These are phyloP conservation scores for Sarcophaga subvicina DNA, from an alignment of 2,888 invertebrate genomes.

Conservation along the genomic window DNA sequence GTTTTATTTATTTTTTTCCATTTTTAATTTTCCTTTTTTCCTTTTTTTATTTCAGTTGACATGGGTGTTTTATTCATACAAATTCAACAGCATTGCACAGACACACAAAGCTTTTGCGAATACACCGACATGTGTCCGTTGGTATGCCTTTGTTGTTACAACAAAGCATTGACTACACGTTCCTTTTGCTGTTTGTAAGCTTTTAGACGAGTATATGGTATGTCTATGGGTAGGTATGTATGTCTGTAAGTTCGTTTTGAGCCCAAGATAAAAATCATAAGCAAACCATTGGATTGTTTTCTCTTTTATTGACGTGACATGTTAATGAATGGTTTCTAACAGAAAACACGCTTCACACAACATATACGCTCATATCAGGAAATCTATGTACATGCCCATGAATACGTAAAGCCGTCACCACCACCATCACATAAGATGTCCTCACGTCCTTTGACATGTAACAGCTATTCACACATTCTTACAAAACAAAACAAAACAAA, in stretches of 20 bases:
- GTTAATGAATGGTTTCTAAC: conserved; percentile 63
- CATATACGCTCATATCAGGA: neutral
- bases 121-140: neutral
- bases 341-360: conserved; percentile 6
- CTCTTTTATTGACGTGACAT: conserved; percentile 59
- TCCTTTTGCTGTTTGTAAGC: conserved; percentile 4
- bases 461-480: neutral
- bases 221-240: neutral
- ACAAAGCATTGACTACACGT: conserved; percentile 4
- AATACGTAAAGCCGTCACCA: neutral
- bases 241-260: conserved; percentile 27
- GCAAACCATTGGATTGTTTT: conserved; percentile 65
- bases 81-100: neutral
- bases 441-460: neutral
- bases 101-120: neutral
- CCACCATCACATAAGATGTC: neutral
- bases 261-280: conserved; percentile 63
- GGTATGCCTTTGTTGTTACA: neutral
- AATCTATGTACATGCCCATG: conserved; percentile 8
- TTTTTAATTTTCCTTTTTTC: neutral
- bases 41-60: conserved; percentile 43
- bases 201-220: neutral
- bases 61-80: conserved; percentile 43
- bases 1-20: conserved; percentile 21
- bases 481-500: no score